Conservation (phyloP, 2,888 invertebrate genomes). For the Tipula confusa region DNA sequence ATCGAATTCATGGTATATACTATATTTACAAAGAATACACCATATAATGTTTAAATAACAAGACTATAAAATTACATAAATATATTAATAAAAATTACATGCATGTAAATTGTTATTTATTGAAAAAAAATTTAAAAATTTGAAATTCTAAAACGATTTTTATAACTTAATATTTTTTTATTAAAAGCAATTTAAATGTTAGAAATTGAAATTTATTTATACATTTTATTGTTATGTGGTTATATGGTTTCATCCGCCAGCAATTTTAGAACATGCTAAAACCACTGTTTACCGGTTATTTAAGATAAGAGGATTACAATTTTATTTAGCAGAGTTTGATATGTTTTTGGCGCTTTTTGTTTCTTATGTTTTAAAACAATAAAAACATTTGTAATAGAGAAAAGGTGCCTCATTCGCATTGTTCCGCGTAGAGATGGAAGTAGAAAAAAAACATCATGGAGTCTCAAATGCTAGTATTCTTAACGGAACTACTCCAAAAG, state of each 20-base stretch:
- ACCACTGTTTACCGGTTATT: no score
- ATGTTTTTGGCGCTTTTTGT: no score
- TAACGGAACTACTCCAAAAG: no score
- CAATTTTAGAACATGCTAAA: not conserved
- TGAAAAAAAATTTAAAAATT: not conserved
- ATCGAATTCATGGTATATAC: no score
- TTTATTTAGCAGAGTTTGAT: no score
- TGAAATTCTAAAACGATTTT: not conserved
- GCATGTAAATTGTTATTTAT: not conserved
- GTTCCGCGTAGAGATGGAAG: no score
- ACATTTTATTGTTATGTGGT: constrained; percentile 9
- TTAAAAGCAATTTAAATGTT: not conserved
- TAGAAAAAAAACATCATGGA: no score
- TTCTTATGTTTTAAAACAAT: no score
- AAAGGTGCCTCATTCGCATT: no score
- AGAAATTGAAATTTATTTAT: constrained; percentile 12
- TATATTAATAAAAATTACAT: not conserved
- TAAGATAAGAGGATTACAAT: no score
- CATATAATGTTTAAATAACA: not conserved
- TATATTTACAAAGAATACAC: not conserved
- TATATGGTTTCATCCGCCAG: not conserved
- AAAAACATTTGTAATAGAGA: no score
- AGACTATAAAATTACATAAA: not conserved
- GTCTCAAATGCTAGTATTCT: no score
- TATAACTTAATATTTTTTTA: constrained; percentile 16